These are phyloP conservation scores for Strix aluco DNA, from an alignment of 2,113 vertebrate genomes.

Conservation along the genomic window DNA sequence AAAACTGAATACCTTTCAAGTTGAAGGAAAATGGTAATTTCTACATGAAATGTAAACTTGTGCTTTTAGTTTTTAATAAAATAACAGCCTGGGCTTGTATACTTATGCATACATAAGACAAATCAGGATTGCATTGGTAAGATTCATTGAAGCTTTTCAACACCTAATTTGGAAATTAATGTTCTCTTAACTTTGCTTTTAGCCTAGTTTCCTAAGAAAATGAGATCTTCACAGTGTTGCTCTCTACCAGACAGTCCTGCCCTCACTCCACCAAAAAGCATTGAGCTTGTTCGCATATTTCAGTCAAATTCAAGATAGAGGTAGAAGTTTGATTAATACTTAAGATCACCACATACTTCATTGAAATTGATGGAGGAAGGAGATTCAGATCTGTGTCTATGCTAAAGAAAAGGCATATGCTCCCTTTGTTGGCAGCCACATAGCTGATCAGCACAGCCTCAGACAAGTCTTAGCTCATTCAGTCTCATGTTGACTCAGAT, in stretches of 20 bases:
- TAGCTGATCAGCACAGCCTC: not conserved
- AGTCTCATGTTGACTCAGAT: not conserved
- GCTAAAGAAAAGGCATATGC: not conserved
- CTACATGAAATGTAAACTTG: not conserved
- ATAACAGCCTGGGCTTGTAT: not conserved
- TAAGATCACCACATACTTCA: not conserved
- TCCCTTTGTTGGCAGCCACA: not conserved
- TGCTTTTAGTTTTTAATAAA: not conserved
- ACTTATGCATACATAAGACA: not conserved
- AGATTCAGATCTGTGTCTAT: not conserved
- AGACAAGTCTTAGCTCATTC: not conserved
- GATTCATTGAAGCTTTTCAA: not conserved
- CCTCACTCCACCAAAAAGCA: rapidly evolving
- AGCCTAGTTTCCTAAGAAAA: not conserved
- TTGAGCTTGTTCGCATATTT: not conserved
- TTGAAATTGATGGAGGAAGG: not conserved
- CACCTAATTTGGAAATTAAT: not conserved
- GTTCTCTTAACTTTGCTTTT: not conserved
- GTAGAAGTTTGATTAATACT: not conserved
- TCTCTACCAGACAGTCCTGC: not conserved
- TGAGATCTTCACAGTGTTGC: not conserved
- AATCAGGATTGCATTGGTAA: not conserved
- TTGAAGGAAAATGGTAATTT: not conserved
- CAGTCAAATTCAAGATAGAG: not conserved
- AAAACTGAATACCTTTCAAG: not conserved